phyloP scores from a whole-genome alignment of 2,888 invertebrate genomes.

The Drosophila emarginata region DNA sequence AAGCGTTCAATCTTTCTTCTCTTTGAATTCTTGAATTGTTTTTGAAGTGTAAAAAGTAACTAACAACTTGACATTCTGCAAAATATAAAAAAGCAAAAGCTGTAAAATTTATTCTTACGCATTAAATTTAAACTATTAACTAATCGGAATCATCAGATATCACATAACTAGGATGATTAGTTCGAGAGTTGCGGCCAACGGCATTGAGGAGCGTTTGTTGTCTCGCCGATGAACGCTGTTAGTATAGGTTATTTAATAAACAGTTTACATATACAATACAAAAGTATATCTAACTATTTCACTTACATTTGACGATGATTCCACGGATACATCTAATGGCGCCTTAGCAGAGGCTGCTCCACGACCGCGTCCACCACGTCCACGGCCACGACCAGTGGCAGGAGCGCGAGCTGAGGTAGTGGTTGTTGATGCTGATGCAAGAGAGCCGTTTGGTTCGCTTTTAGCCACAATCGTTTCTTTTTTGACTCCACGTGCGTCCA shows the following conservation, averaged over 20 bases:
- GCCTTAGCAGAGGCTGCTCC: constrained; percentile 46
- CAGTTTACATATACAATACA: neutral
- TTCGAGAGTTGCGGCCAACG: constrained; percentile 21
- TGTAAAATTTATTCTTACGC: neutral
- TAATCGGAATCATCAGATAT: constrained; percentile 64
- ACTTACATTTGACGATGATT: constrained; percentile 34
- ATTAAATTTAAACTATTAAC: neutral
- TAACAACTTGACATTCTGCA: neutral
- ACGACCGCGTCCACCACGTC: constrained; percentile 58
- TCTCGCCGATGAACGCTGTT: constrained; percentile 38
- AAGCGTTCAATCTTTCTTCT: too few species aligned
- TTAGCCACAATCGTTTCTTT: constrained; percentile 5
- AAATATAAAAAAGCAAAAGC: neutral
- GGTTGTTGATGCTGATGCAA: neutral
- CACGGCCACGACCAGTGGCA: constrained; percentile 35
- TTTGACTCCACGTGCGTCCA: constrained; percentile 56
- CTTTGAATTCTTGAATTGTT: too few species aligned
- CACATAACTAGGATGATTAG: constrained; percentile 24
- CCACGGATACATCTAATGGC: constrained; percentile 62
- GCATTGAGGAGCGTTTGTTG: constrained; percentile 37
- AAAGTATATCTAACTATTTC: neutral
- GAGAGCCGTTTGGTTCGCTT: constrained; percentile 20
- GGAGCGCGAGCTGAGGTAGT: neutral
- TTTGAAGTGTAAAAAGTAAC: too few species aligned
- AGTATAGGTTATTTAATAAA: neutral